Evolutionary conservation across 2,797 vertebrate genomes (phyloP), one percentile per base, ranked within the genome.

Genomic region (Xiphorhynchus erythropygius): DNA sequence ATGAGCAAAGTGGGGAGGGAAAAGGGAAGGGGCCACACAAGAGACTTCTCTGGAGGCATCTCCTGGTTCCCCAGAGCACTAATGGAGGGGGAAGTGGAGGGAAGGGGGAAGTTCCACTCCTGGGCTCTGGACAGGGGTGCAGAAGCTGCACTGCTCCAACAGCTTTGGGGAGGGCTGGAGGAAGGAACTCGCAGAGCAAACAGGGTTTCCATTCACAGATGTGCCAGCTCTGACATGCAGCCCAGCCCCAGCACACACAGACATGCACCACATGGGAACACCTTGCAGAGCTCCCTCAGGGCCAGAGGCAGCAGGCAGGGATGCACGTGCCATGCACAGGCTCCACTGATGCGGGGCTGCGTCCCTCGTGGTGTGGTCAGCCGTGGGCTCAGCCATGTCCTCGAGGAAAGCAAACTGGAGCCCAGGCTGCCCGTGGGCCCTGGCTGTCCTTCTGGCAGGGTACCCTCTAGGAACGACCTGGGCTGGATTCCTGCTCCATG

Each of bases 1-100:
- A 8, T 3, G 42, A 89, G 50, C 59, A 1, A 2, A 57, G 32
- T 0, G 0, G 4, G 2, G 49, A 49, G 28, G 35, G 13, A 35
- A 83, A 23, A 75, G 57, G 24, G 49, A 56, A 87, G 30, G 25
- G 59, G 28, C 17, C 68, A 35, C 4, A 13, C 39, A 23, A 23
- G 57, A 82, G 27, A 8, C 19, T 64, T 53, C 32, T 25, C 32
- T 53, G 3, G 53, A 44, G 76, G 27, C 41, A 41, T 47, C 47
- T 41, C 49, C n/a, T 37, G n/a, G 35, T 46, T 44, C 33, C 47
- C 32, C 16, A 42, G 32, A 70, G 50, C 46, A 32, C 27, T 41
- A 22, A 32, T 33, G 44, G 57, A 49, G 39, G 1, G 5, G 55
- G 28, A 30, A 60, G 53, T 18, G 44, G 46, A 64, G 32, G 22